These are phyloP conservation scores for Drosophila acutilabella DNA, from an alignment of 2,888 invertebrate species.

Conservation along the genomic window DNA sequence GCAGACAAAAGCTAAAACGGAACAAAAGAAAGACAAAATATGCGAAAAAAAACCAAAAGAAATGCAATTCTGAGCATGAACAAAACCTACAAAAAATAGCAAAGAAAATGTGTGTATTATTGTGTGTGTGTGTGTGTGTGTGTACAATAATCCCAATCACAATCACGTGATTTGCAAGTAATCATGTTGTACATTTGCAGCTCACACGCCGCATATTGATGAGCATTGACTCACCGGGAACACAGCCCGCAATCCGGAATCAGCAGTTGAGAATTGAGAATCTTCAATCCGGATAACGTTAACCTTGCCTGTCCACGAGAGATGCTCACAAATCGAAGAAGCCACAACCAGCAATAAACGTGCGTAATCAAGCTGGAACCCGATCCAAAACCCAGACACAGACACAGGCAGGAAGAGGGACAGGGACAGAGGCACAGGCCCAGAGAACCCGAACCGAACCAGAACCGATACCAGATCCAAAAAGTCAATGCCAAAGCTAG, in stretches of 20 bases:
- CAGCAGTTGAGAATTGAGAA: constrained; percentile 16
- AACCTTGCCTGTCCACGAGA: constrained; percentile 24
- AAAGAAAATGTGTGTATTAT: neutral
- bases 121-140: constrained; percentile 18
- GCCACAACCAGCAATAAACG: constrained; percentile 71
- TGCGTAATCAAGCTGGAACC: constrained; percentile 68
- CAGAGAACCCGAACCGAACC: neutral
- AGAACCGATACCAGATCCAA: constrained; percentile 3
- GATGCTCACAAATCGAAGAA: constrained; percentile 25
- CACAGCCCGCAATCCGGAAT: constrained; percentile 11
- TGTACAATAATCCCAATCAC: constrained; percentile 70
- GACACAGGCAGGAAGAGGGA: neutral
- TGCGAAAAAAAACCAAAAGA: constrained; percentile 5
- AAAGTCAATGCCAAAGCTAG: constrained; percentile 3
- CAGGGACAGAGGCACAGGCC: neutral
- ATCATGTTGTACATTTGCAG: constrained; percentile 77
- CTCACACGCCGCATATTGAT: constrained; percentile 76
- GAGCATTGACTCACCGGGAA: constrained; percentile 33
- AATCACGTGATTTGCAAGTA: constrained; percentile 81
- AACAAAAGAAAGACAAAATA: constrained; percentile 8
- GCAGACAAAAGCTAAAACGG: neutral
- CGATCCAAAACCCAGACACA: constrained; percentile 6
- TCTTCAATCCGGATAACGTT: constrained; percentile 52
- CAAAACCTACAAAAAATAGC: constrained; percentile 13
- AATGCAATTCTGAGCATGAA: constrained; percentile 35